Evolutionary conservation across 2,888 invertebrate genomes (phyloP), one percentile per base, ranked within the genome.

Genomic region (Petrolisthes manimaculis): DNA sequence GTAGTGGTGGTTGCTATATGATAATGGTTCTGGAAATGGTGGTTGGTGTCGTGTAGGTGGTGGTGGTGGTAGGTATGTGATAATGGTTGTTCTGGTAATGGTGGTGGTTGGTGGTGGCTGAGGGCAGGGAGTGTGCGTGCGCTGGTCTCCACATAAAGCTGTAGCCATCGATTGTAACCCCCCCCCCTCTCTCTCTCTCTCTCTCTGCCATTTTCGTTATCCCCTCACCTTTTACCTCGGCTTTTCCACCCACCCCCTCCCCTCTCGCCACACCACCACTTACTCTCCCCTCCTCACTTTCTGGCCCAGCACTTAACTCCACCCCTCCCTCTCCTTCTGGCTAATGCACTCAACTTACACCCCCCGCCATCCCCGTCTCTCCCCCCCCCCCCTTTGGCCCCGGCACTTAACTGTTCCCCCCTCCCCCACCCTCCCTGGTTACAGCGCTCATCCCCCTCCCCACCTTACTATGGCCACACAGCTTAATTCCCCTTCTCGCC

Each of bases 171-270:
- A 21, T n/a, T 14, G n/a, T 21, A 6, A 71, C 71, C 18, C 80
- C 12, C 80, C 51, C 54, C n/a, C 54, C 12, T 55, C 18, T 55
- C 56, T 80, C 80, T 24, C 80, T 55, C 54, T 54, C 55, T 55
- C 80, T 55, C 56, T 55, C 80, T 55, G 18, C 24, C 51, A 9
- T 79, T 51, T 79, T 51, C 24, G 14, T 51, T 51, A 14, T n/a
- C 53, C 54, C 53, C 54, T 54, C 54, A n/a, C 54, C n/a, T 24
- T 51, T 51, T 51, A 9, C 21, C 82, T 69, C 82, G 12, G 67
- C 24, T 74, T 54, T 74, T 74, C 83, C 74, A 75, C 71, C 84
- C 71, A 75, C 74, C 83, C 53, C 83, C 74, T 61, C 61, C 83
- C 61, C 74, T 74, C 83, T 83, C 83, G 53, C 84, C 55, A 53